Base-by-base conservation (phyloP, 2,888 invertebrate species). In the Mesoligia furuncula region DNA sequence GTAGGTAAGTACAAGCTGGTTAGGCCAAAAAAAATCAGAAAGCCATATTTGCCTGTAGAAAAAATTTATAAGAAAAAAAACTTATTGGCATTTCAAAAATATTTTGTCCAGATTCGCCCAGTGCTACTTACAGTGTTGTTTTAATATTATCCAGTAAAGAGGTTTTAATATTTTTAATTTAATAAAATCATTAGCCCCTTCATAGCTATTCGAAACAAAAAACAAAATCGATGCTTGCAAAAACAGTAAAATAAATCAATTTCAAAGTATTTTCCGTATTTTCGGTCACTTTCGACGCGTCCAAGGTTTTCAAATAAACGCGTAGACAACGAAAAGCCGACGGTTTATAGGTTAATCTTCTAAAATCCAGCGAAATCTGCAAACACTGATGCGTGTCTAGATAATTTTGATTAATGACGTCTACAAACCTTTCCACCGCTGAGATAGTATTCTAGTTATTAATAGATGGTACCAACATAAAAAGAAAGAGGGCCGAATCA, bases 371-470 rank as follows among this genome's bases (percentile, higher is more conserved):
- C 87, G 87, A 92, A 95, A 94, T 93, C 92, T 91, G 94, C 91
- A 94, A 95, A 96, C 95, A 95, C 78, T 86, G 93, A 92, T 92
- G 93, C 88, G 91, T 89, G 92, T 93, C 92, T 75, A 89, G 90
- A 90, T 95, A 93, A 95, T 94, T 92, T 92, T 96, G 96, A 96
- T 95, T 94, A 96, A 96, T 95, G 92, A 90, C 90, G 65, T 48
- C 59, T 81, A 73, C 13, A 73, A 85, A 86, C 79, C 76, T 85
- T 88, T 85, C 79, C 87, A 86, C 51, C 8, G 65, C 74, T 39
- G 27, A 68, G 20, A 67, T 73, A 65, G 66, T 54, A 75, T 71
- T 70, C 3, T 67, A 59, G 65, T 54, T 73, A 75, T 59, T 64
- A 64, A 70, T 70, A 73, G 31, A 59, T 51, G 15, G 42, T 65